Evolutionary conservation across 2,888 invertebrate genomes (phyloP).

Genomic region (Drosophila monieri): DNA sequence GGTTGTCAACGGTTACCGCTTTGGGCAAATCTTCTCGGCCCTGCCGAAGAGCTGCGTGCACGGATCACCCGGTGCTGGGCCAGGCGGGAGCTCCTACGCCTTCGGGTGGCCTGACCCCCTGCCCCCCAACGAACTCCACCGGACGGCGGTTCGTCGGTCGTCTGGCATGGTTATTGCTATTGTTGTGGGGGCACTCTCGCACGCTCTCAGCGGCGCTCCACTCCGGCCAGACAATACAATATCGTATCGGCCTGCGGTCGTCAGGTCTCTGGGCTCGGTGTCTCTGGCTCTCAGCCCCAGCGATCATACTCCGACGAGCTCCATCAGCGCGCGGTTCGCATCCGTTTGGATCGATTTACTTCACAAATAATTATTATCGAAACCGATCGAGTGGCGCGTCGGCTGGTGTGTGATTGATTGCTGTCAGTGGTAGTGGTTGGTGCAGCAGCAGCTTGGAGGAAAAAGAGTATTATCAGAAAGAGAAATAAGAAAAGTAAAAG

Average conservation of each 20-base stretch:
- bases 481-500: conserved; percentile 35
- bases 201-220: conserved; percentile 23
- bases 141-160: conserved; percentile 14
- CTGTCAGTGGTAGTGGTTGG: not conserved
- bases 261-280: conserved; percentile 17
- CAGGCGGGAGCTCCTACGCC: conserved; percentile 17
- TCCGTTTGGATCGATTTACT: conserved; percentile 1
- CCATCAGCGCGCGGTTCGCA: conserved; percentile 32
- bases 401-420: conserved; percentile 70
- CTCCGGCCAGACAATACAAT: conserved; percentile 17
- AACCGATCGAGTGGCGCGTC: conserved; percentile 46
- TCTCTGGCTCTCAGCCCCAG: conserved; percentile 9
- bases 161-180: conserved; percentile 21
- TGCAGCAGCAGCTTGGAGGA: conserved; percentile 32
- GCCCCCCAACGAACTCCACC: conserved; percentile 47
- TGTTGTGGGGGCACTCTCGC: conserved; percentile 30
- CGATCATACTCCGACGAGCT: conserved; percentile 33
- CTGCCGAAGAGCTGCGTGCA: conserved; percentile 25
- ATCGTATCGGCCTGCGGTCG: conserved; percentile 5
- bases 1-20: conserved; percentile 14
- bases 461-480: not conserved
- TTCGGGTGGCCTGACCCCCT: conserved; percentile 53
- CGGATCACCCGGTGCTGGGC: conserved; percentile 16
- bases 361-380: conserved; percentile 58
- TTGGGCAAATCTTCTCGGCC: not conserved